Percentiles rank a stretch among this genome's conserved stretches.
Evolutionary conservation across 2,113 vertebrate genomes (phyloP).

Genomic region (Spermophilus dauricus): DNA sequence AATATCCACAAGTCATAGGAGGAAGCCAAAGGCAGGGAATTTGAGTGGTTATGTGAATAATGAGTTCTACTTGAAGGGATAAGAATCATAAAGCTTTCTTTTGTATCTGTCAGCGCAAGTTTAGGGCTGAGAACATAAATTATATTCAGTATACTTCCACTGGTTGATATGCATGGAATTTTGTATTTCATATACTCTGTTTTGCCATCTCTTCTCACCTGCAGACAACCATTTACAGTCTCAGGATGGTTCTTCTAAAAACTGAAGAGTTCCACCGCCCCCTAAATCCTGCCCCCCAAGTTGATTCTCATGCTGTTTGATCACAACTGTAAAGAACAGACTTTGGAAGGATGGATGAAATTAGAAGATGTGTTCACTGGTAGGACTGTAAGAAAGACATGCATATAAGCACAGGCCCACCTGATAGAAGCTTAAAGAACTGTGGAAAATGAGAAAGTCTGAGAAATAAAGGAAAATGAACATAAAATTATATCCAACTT

Average conservation of each 20-base stretch:
- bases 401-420: not conserved
- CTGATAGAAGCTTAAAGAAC: not conserved
- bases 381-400: not conserved
- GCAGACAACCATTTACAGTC: not conserved
- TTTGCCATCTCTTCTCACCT: not conserved
- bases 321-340: not conserved
- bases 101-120: not conserved
- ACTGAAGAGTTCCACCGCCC: not conserved
- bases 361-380: not conserved
- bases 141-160: not conserved
- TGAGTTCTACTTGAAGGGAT: not conserved
- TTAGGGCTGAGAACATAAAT: not conserved
- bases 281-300: no score
- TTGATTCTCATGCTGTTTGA: not conserved
- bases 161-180: not conserved
- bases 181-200: not conserved
- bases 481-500: not conserved
- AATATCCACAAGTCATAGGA: not conserved
- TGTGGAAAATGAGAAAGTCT: not conserved
- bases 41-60: rapidly evolving
- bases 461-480: not conserved
- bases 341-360: not conserved
- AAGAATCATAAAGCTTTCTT: not conserved
- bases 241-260: not conserved
- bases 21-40: not conserved